Percentiles rank a stretch among this genome's conserved stretches.
Evolutionary conservation across 2,888 invertebrate genomes (phyloP).

Genomic region (Pelosia muscerda): DNA sequence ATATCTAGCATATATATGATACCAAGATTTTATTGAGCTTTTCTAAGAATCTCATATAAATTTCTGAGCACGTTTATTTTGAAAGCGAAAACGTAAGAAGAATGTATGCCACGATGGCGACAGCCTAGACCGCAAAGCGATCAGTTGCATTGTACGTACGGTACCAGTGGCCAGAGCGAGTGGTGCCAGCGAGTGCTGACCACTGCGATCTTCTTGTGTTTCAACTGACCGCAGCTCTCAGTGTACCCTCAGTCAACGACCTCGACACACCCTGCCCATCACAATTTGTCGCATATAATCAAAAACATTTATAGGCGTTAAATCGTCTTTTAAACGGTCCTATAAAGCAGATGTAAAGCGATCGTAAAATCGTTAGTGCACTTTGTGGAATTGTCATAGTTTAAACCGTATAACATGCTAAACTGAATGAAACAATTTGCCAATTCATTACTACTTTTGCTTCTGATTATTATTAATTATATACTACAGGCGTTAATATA

Average conservation of each 20-base stretch:
- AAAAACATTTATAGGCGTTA: slow-evolving; percentile 78
- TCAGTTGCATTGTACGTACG: slow-evolving; percentile 42
- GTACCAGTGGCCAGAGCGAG: slow-evolving; percentile 59
- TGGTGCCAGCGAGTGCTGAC: slow-evolving; percentile 54
- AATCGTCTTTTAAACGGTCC: slow-evolving; percentile 72
- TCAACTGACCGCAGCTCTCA: slow-evolving; percentile 75
- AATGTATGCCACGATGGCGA: slow-evolving; percentile 8
- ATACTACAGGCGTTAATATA: neutral
- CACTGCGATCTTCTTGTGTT: slow-evolving; percentile 76
- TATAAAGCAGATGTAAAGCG: slow-evolving; percentile 74
- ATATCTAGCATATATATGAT: neutral
- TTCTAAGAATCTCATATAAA: neutral
- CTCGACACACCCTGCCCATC: slow-evolving; percentile 69
- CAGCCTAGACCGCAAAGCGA: slow-evolving; percentile 48
- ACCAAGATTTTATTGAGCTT: neutral
- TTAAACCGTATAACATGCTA: slow-evolving; percentile 32
- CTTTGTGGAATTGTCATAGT: slow-evolving; percentile 68
- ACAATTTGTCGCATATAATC: slow-evolving; percentile 73
- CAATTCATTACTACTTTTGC: slow-evolving; percentile 27
- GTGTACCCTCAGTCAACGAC: slow-evolving; percentile 72
- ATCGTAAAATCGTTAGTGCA: slow-evolving; percentile 72
- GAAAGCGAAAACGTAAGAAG: slow-evolving; percentile 5
- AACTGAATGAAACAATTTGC: slow-evolving; percentile 40
- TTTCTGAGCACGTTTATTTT: neutral
- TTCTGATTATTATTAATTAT: slow-evolving; percentile 23